Base-by-base conservation (phyloP, 1,140 invertebrate species). In the Anoplolepis gracilipes region DNA sequence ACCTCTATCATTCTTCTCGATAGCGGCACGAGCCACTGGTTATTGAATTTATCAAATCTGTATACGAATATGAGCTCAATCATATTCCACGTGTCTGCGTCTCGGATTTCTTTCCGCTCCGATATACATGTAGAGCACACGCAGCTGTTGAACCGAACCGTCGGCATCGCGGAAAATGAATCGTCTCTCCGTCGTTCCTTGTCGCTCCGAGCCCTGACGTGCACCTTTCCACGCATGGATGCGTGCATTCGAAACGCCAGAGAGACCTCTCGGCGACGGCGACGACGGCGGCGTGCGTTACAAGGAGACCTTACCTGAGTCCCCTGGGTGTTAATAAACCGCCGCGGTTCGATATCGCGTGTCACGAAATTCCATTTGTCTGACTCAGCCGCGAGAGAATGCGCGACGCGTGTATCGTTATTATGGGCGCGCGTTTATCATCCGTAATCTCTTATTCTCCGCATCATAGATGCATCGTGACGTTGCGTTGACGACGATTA, bases 251-350 rank as follows among this genome's bases (percentile, higher is more conserved):
- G 76, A 85, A 72, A 88, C 84, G 77, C 64, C 76, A 53, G 59
- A 70, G 39, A 67, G 73, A 90, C 88, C 87, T 90, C 88, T 90
- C 57, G 67, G 77, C 62, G 86, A 67, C 84, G 75, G 59, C 59
- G 59, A 89, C 57, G 67, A 70, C 62, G 86, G 73, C 84, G 75
- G 59, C 59, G 59, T 22, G n/a, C n/a, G 42, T 77, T 64, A 46
- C 64, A 55, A 69, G 77, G 61, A 70, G 87, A 87, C 46, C 55
- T n/a, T 86, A 75, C 55, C 69, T 36, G 78, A 53, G 4, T 19
- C 46, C 57, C 87, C 78, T 85, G 76, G 76, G 49, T 79, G 88
- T 90, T 90, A 90, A 90, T 89, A 90, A 89, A 90, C 88, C 81
- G 88, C 88, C 73, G 64, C 46, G 79, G 76, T 67, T 55, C 22